A percentile compares a stretch with the other conserved stretches of the same genome.
Evolutionary conservation across 2,888 invertebrate species (phyloP).

Genomic region (Muscina levida): DNA sequence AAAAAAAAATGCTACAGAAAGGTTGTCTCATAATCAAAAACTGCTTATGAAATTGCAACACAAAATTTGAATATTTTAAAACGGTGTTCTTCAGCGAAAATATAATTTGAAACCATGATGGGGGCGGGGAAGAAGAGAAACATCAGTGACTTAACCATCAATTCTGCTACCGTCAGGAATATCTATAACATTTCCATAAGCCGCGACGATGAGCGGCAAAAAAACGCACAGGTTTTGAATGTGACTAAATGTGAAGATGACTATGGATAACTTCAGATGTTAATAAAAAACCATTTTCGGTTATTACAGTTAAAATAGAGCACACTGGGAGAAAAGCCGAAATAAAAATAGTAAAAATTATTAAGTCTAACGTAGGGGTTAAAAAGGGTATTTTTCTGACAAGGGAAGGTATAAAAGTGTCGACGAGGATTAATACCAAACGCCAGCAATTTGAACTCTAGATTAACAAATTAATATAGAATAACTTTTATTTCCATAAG

Average conservation of each 20-base stretch:
- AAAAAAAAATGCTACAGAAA: conserved; percentile 25
- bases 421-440: too few relatives aligned
- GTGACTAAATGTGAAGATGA: conserved; percentile 46
- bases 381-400: too few relatives aligned
- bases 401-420: too few relatives aligned
- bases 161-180: neutral
- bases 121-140: neutral
- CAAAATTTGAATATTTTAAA: conserved; percentile 65
- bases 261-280: conserved; percentile 49
- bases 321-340: too few relatives aligned
- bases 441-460: too few relatives aligned
- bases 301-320: conserved; percentile 42
- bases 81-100: neutral
- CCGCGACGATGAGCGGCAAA: neutral
- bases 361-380: too few relatives aligned
- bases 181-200: conserved; percentile 16
- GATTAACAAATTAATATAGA: too few relatives aligned
- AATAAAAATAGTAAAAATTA: too few relatives aligned
- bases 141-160: neutral
- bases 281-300: conserved; percentile 58
- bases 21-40: conserved; percentile 66
- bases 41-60: conserved; percentile 64
- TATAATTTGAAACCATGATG: conserved; percentile 46
- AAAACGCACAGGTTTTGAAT: conserved; percentile 35
- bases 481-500: too few relatives aligned